Conservation (phyloP, 64 coral and sea anemone genomes). For the Platygyra sinensis region DNA sequence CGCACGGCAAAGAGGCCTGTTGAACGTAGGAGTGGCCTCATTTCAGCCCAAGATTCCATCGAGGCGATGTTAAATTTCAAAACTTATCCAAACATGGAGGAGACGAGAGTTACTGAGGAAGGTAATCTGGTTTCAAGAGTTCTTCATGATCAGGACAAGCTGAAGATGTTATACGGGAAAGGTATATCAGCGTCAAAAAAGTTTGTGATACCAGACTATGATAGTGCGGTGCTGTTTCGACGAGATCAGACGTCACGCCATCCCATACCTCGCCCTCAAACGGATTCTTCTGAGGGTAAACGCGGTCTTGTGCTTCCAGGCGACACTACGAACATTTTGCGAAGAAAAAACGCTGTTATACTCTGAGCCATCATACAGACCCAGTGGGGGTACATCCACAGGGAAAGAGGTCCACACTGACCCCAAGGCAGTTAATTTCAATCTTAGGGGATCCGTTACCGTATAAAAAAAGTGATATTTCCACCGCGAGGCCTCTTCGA, state of each 20-base stretch:
- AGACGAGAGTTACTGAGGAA: not conserved
- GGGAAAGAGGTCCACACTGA: not conserved
- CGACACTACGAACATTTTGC: not conserved
- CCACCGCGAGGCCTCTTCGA: not conserved
- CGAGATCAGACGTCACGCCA: not conserved
- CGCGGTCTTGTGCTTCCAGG: not conserved
- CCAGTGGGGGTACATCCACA: not conserved
- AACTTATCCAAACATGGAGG: not conserved
- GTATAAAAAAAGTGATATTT: slow-evolving; percentile 11
- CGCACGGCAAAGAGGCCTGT: not conserved
- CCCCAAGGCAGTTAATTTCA: not conserved
- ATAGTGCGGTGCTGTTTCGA: not conserved
- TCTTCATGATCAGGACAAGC: not conserved
- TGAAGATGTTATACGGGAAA: not conserved
- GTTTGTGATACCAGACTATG: not conserved
- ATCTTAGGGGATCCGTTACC: slow-evolving; percentile 31
- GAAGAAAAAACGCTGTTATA: slow-evolving; percentile 32
- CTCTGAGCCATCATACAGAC: slow-evolving; percentile 22
- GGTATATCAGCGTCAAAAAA: not conserved
- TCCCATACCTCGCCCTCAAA: not conserved
- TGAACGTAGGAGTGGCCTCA: not conserved
- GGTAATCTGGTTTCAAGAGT: not conserved
- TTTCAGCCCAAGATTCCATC: not conserved
- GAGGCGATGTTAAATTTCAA: slow-evolving; percentile 22
- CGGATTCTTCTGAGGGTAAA: not conserved